These are phyloP conservation scores for Actinemys pallida DNA, from an alignment of 2,113 vertebrate species.

Conservation along the genomic window DNA sequence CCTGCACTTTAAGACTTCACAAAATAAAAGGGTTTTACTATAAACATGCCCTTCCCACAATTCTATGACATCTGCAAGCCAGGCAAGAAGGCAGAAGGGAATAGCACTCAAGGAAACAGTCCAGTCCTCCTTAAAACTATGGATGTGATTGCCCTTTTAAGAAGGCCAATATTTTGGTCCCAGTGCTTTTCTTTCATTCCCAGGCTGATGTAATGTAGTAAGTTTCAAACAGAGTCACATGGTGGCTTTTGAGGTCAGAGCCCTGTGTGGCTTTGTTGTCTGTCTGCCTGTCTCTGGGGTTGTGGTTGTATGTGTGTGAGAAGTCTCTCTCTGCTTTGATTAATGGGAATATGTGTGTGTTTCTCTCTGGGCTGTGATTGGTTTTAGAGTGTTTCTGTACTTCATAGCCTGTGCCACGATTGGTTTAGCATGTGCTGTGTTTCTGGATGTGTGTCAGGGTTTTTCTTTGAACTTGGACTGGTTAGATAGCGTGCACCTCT, in stretches of 20 bases:
- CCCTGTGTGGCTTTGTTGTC: constrained; percentile 60
- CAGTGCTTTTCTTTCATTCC: constrained; percentile 36
- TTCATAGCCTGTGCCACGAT: not conserved
- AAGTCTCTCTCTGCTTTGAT: not conserved
- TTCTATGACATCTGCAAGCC: not conserved
- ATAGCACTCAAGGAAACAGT: not conserved
- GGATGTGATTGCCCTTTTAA: constrained; percentile 75
- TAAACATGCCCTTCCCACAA: not conserved
- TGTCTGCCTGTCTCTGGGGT: not conserved
- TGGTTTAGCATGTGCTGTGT: not conserved
- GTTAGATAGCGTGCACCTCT: not conserved
- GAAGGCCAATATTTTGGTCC: constrained; percentile 69
- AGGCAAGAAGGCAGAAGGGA: not conserved
- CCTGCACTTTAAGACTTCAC: not conserved
- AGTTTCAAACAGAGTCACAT: constrained; percentile 78
- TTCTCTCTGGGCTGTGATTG: not conserved
- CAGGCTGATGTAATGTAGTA: constrained; percentile 83
- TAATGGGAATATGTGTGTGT: not conserved
- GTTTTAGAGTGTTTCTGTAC: not conserved
- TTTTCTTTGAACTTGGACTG: not conserved
- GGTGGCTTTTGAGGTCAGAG: constrained; percentile 74
- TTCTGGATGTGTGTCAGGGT: not conserved
- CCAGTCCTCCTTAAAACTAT: not conserved
- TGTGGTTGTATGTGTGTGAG: not conserved
- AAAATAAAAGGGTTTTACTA: not conserved